A percentile compares a stretch with the other conserved stretches of the same genome.
Conservation (phyloP, 2,888 invertebrate species). For the Drepana falcataria region DNA sequence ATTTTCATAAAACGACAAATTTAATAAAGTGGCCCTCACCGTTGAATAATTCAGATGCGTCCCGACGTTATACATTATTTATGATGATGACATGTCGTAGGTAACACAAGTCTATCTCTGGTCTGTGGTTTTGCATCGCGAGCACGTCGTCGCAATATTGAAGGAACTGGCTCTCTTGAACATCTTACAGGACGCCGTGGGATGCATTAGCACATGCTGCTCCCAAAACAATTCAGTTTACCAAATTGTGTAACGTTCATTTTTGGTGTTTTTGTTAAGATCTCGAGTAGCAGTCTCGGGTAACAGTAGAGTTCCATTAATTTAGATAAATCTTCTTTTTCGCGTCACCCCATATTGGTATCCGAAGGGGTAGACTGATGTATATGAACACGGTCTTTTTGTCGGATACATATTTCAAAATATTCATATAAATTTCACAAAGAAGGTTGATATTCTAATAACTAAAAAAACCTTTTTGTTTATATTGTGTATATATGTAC, state of each 20-base stretch:
- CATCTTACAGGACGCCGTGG: constrained; percentile 1
- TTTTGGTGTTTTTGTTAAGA: not conserved
- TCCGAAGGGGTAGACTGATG: too few species aligned
- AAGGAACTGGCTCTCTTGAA: constrained; percentile 16
- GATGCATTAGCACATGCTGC: constrained; percentile 1
- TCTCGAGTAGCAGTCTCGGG: too few species aligned
- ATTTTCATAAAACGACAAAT: constrained; percentile 69
- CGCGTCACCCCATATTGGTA: too few species aligned
- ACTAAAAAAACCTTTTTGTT: too few species aligned
- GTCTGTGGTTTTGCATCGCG: constrained; percentile 69
- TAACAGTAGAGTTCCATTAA: too few species aligned
- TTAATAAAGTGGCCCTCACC: constrained; percentile 72
- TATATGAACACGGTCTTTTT: too few species aligned
- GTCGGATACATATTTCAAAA: too few species aligned
- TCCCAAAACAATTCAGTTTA: not conserved
- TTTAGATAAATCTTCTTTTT: too few species aligned
- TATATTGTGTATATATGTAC: too few species aligned
- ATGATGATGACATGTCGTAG: constrained; percentile 71
- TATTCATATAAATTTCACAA: too few species aligned
- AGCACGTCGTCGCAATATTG: constrained; percentile 63
- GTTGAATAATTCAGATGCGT: constrained; percentile 70
- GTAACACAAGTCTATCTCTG: constrained; percentile 61
- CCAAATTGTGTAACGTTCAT: not conserved
- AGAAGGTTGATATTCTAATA: too few species aligned
- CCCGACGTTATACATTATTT: constrained; percentile 70